Evolutionary conservation across 1,140 invertebrate genomes (phyloP).

Genomic region (Yoshiicerus persimilis): DNA sequence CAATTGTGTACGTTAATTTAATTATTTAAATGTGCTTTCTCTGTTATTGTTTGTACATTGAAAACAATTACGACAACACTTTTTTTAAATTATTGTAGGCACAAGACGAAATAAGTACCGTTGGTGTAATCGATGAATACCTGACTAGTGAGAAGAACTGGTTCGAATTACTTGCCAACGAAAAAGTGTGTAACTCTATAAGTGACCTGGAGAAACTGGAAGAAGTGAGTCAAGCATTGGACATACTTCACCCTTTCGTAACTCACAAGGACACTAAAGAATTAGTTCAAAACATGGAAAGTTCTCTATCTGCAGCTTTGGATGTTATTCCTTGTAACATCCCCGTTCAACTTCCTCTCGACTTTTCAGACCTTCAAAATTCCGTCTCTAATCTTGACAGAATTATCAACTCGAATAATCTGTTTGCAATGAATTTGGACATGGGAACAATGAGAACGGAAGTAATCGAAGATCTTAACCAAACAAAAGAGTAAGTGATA

Average conservation of each 20-base stretch:
- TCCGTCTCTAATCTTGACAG: not conserved
- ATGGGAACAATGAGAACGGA: not conserved
- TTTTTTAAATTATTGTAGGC: not conserved
- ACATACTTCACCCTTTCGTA: not conserved
- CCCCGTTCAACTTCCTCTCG: not conserved
- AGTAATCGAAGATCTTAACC: not conserved
- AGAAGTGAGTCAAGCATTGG: not conserved
- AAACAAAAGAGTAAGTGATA: not conserved
- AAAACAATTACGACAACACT: too few species aligned
- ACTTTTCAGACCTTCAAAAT: not conserved
- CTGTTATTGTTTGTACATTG: too few species aligned
- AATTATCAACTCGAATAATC: not conserved
- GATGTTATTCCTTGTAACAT: not conserved
- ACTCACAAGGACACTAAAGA: not conserved
- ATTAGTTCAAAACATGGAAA: not conserved
- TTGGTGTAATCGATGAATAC: not conserved
- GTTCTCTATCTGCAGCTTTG: not conserved
- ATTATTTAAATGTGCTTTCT: too few species aligned
- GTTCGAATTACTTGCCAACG: not conserved
- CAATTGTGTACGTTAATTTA: not conserved
- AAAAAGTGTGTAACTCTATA: not conserved
- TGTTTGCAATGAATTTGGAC: not conserved
- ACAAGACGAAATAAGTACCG: not conserved
- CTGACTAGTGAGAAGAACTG: not conserved
- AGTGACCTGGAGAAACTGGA: not conserved